A percentile compares a stretch with the other conserved stretches of the same genome.
These are phyloP conservation scores for Acyrthosiphon pisum DNA, from an alignment of 1,140 invertebrate genomes.

Conservation along the genomic window DNA sequence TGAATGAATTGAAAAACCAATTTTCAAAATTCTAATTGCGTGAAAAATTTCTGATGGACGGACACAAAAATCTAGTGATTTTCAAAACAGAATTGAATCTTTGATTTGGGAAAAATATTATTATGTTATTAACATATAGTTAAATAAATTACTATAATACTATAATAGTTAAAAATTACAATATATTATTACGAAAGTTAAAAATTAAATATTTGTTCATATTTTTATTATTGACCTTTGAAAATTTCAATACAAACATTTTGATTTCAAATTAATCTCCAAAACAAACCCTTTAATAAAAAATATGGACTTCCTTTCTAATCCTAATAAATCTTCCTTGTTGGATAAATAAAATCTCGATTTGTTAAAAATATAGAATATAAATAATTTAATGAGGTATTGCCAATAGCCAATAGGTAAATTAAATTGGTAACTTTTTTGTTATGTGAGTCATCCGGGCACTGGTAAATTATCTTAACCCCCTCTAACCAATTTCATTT, in stretches of 20 bases:
- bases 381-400: neutral
- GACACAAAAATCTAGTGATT: neutral
- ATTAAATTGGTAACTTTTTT: no score
- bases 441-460: no score
- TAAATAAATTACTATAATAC: no score
- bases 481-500: no score
- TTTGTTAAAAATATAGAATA: neutral
- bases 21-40: neutral
- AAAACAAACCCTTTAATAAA: neutral
- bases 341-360: neutral
- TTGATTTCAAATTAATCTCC: neutral
- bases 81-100: neutral
- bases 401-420: no score
- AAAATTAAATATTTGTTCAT: neutral
- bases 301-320: neutral
- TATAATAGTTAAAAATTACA: no score
- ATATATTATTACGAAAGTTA: neutral
- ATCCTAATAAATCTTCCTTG: neutral
- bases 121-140: neutral
- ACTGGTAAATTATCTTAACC: no score
- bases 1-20: slow-evolving; percentile 18
- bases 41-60: neutral
- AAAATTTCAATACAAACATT: neutral
- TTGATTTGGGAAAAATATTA: neutral
- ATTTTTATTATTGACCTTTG: neutral